Base-by-base conservation (phyloP, 2,888 invertebrate species). In the Erebia palarica region DNA sequence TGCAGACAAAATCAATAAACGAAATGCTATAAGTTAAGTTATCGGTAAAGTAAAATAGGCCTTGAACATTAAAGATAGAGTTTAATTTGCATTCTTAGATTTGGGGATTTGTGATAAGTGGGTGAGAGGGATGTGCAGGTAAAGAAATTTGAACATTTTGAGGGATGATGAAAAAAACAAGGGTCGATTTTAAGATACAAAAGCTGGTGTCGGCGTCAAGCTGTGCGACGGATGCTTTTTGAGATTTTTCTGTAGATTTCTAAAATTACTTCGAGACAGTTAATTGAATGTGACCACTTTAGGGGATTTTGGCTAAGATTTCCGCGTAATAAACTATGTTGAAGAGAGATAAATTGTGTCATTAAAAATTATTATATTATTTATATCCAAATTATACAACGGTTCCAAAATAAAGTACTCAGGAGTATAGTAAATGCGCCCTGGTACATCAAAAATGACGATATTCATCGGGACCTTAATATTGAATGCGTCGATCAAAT, bases 91-190 rank as follows among this genome's bases (percentile, higher is more conserved):
- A 65, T 68, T 72, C 55, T 9, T 1, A 13, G 7, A 0, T 0
- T 10, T 60, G 18, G 18, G 65, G 77, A 79, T 73, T 69, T 88
- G 79, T 1, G 78, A 74, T 53, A 14, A 16, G 47, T 36, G 57
- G 10, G 8, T 11, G 13, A 73, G 76, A 81, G 78, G 82, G 82
- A 80, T 81, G 80, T 73, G 89, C 93, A 93, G 93, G 93, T 93
- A 93, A 84, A 90, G 90, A 91, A 92, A 92, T 92, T 91, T 85
- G 86, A 93, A 92, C 91, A 86, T 88, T 91, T 86, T 86, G 85
- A 91, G 91, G 93, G 93, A 90, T 90, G 89, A 84, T 82, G 83
- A 87, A 92, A 92, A 91, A 93, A 92, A 86, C 83, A 86, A 90
- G 92, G 93, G 91, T 91, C 89, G 89, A 82, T 83, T 89, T 84